Percentiles rank a stretch among this genome's conserved stretches.
Evolutionary conservation across 2,888 invertebrate species (phyloP).

Genomic region (Capitulum mitella): DNA sequence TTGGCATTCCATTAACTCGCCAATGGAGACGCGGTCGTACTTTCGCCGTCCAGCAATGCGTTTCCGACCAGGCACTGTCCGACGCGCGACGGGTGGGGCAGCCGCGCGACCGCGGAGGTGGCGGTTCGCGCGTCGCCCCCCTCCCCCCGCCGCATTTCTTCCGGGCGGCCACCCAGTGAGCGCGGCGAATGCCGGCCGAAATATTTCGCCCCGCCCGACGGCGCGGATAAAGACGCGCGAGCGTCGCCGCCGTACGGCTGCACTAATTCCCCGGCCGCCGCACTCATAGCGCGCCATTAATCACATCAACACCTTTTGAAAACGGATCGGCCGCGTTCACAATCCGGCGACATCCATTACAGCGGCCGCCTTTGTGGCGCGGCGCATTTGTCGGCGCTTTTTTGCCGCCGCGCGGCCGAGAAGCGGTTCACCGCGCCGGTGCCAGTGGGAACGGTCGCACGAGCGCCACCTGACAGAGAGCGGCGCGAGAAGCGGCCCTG

Average conservation of each 20-base stretch:
- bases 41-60: neutral
- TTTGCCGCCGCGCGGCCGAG: neutral
- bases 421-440: too few relatives aligned
- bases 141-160: neutral
- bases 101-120: neutral
- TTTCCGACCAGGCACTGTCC: neutral
- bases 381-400: neutral
- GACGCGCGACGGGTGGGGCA: neutral
- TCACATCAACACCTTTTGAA: conserved; percentile 13
- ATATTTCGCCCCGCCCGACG: neutral
- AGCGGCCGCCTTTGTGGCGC: neutral
- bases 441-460: too few relatives aligned
- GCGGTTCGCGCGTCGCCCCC: neutral
- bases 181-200: neutral
- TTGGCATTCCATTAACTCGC: conserved; percentile 1
- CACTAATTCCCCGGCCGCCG: neutral
- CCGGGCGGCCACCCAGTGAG: conserved; percentile 15
- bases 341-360: conserved; percentile 13
- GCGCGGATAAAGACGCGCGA: neutral
- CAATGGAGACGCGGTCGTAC: neutral
- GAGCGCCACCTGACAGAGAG: too few relatives aligned
- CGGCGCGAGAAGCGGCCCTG: neutral
- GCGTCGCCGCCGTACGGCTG: neutral
- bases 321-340: neutral
- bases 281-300: neutral